Conservation (phyloP, 2,113 vertebrate genomes). For the Sisor rabdophorus region DNA sequence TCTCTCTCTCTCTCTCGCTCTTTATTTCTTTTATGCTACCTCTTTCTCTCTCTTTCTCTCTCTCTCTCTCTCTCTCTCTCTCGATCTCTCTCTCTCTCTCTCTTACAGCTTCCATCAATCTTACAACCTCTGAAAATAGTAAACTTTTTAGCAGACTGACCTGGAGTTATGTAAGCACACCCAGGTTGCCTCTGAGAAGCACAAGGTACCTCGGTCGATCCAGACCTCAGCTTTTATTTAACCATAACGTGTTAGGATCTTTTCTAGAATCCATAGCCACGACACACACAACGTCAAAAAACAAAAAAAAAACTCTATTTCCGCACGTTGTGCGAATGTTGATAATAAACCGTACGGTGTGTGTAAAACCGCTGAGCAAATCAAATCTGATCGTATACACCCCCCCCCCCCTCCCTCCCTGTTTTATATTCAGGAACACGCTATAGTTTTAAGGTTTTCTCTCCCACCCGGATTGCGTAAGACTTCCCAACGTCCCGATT, state of each 20-base stretch:
- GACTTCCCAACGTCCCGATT: constrained; percentile 8
- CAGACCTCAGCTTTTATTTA: constrained; percentile 29
- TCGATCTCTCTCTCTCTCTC: too few species aligned
- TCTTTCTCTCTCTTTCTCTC: too few species aligned
- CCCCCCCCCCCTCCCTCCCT: too few species aligned
- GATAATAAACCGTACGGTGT: background rate
- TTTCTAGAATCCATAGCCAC: background rate
- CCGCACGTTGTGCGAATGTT: constrained; percentile 4
- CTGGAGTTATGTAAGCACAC: constrained; percentile 50
- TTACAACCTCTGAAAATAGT: constrained; percentile 57
- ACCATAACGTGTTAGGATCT: constrained; percentile 18
- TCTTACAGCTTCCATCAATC: constrained; percentile 44
- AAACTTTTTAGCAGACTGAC: constrained; percentile 58
- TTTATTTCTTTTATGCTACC: too few species aligned
- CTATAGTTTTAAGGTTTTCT: background rate
- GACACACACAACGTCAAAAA: background rate
- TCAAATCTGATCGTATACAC: too few species aligned
- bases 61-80: too few species aligned
- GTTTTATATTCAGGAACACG: background rate
- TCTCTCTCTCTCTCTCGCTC: too few species aligned
- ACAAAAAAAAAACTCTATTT: background rate
- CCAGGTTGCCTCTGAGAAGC: constrained; percentile 48
- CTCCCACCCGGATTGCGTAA: constrained; percentile 18
- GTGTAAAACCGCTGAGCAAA: background rate
- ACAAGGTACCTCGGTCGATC: constrained; percentile 44